Conservation (phyloP, 2,797 vertebrate species). For the Peromyscus melanophrys region DNA sequence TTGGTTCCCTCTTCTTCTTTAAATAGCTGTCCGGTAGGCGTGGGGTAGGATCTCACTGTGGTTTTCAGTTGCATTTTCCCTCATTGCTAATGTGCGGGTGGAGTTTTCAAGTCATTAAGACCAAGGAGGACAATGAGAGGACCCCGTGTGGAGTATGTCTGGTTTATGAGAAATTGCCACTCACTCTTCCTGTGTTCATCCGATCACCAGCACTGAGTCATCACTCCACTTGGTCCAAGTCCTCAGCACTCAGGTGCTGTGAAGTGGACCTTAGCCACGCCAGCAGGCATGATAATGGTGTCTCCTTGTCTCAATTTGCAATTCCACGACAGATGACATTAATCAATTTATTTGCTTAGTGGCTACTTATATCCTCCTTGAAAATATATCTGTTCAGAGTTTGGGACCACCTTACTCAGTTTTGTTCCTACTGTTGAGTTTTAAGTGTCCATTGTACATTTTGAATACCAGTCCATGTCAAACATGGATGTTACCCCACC, state of each 20-base stretch:
- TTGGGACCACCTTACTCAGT: background rate
- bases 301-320: background rate
- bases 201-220: background rate
- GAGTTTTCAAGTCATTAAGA: background rate
- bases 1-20: background rate
- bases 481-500: background rate
- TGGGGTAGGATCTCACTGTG: background rate
- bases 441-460: background rate
- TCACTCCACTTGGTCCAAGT: background rate
- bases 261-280: background rate
- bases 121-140: background rate
- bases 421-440: background rate
- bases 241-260: background rate
- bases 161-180: background rate
- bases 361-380: background rate
- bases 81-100: background rate
- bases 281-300: background rate
- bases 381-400: background rate
- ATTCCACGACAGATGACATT: background rate
- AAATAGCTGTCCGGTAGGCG: background rate
- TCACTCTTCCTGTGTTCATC: too few relatives aligned
- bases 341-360: background rate
- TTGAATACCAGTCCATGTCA: background rate
- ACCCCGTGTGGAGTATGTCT: background rate
- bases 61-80: conserved; percentile 21